Percentiles rank a stretch among this genome's conserved stretches.
Evolutionary conservation across 2,888 invertebrate genomes (phyloP).

Genomic region (Drosophila bunnanda): DNA sequence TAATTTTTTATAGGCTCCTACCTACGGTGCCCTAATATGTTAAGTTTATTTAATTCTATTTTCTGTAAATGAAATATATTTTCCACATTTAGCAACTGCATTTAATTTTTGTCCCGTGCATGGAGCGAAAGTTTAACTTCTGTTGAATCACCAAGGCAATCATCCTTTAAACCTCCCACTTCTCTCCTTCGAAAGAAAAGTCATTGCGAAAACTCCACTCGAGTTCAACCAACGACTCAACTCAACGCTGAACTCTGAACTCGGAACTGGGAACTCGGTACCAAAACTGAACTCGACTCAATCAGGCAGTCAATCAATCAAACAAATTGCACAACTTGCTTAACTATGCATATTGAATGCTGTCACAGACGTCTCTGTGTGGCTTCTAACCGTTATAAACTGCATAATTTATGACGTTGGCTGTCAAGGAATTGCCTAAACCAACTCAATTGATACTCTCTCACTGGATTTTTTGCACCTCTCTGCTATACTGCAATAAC

Average conservation of each 20-base stretch:
- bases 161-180: neutral
- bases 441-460: slow-evolving; percentile 20
- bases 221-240: slow-evolving; percentile 14
- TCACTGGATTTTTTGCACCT: slow-evolving; percentile 2
- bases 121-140: slow-evolving; percentile 30
- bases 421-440: slow-evolving; percentile 46
- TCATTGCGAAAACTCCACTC: slow-evolving; percentile 43
- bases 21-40: too few species aligned
- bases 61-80: too few species aligned
- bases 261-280: slow-evolving; percentile 3
- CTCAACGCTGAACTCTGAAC: slow-evolving; percentile 10
- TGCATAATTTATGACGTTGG: slow-evolving; percentile 67
- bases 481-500: slow-evolving; percentile 5
- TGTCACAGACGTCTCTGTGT: slow-evolving; percentile 55
- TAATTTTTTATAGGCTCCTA: too few species aligned
- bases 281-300: slow-evolving; percentile 43
- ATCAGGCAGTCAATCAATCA: slow-evolving; percentile 75
- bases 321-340: slow-evolving; percentile 68
- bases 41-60: too few species aligned
- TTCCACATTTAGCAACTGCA: too few species aligned
- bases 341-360: slow-evolving; percentile 71
- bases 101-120: slow-evolving; percentile 9
- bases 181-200: slow-evolving; percentile 1
- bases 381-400: slow-evolving; percentile 24
- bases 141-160: slow-evolving; percentile 12